phyloP scores from a whole-genome alignment of 2,888 invertebrate genomes.

The Cheilosia scutellata region DNA sequence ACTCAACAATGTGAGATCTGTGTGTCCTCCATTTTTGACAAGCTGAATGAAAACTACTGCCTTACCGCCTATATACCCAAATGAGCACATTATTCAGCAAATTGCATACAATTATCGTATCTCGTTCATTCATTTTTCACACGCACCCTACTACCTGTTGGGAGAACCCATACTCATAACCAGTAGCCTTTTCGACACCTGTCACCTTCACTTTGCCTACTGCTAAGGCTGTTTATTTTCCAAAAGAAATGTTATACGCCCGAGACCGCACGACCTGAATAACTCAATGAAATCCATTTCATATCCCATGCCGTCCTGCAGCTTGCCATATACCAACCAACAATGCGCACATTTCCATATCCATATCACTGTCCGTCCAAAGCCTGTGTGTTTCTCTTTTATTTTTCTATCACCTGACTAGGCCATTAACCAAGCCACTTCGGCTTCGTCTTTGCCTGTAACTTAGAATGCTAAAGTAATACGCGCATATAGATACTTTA shows the following conservation, averaged over 20 bases:
- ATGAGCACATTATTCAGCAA: not conserved
- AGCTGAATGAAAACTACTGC: no score
- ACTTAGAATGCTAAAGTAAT: constrained; percentile 48
- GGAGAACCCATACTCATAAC: constrained; percentile 34
- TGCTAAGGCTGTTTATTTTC: constrained; percentile 45
- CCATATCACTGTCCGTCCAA: constrained; percentile 55
- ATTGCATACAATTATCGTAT: constrained; percentile 24
- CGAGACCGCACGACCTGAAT: constrained; percentile 64
- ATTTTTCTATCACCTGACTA: constrained; percentile 66
- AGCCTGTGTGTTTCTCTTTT: constrained; percentile 36
- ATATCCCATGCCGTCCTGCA: constrained; percentile 51
- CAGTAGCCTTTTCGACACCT: constrained; percentile 75
- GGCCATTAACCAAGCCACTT: constrained; percentile 56
- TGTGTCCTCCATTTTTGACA: no score
- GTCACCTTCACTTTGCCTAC: constrained; percentile 69
- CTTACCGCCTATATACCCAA: no score
- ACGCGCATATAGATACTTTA: constrained; percentile 46
- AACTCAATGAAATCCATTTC: constrained; percentile 63
- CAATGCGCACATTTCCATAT: constrained; percentile 56
- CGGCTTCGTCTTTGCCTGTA: constrained; percentile 31
- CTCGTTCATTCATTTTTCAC: constrained; percentile 13
- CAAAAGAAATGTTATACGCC: constrained; percentile 48
- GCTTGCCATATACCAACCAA: not conserved
- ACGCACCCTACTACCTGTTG: constrained; percentile 43
- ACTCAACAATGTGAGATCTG: no score